phyloP scores from a whole-genome alignment of 1,140 invertebrate species.

The Drosophila mauritiana region DNA sequence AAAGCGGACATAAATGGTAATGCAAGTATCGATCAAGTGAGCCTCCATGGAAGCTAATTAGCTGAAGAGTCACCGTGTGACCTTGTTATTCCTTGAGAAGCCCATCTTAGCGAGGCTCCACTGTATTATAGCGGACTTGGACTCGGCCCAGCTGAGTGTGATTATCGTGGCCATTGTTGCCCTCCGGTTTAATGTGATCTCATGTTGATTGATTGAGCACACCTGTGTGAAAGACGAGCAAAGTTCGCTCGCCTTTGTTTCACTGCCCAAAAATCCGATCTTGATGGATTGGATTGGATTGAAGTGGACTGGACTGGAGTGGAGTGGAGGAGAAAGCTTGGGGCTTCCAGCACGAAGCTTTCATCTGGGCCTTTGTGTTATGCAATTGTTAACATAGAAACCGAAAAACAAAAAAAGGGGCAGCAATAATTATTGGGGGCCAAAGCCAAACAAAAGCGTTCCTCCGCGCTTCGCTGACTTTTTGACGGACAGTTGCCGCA shows the following conservation, averaged over 20 bases:
- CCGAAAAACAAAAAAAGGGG: conserved; percentile 4
- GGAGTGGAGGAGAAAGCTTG: conserved; percentile 29
- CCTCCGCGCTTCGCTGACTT: conserved; percentile 68
- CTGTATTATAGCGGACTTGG: conserved; percentile 22
- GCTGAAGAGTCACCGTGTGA: background rate
- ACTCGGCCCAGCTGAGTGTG: conserved; percentile 44
- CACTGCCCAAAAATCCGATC: conserved; percentile 42
- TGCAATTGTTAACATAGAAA: conserved; percentile 38
- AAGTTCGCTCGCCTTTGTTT: conserved; percentile 48
- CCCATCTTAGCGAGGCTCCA: background rate
- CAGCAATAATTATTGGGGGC: conserved; percentile 41
- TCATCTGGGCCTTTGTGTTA: conserved; percentile 51
- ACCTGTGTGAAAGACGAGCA: conserved; percentile 72
- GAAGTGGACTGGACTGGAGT: conserved; percentile 6
- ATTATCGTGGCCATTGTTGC: conserved; percentile 78
- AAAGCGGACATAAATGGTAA: background rate
- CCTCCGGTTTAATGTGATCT: conserved; percentile 77
- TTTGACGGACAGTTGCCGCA: conserved; percentile 66
- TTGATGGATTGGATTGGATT: conserved; percentile 61
- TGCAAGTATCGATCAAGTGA: background rate
- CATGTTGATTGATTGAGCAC: conserved; percentile 82
- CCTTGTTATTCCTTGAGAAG: background rate
- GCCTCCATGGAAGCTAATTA: too few species aligned
- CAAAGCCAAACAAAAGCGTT: conserved; percentile 41
- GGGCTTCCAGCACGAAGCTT: conserved; percentile 22